These are phyloP conservation scores for Acropternis orthonyx DNA, from an alignment of 2,797 vertebrate genomes.

Conservation along the genomic window DNA sequence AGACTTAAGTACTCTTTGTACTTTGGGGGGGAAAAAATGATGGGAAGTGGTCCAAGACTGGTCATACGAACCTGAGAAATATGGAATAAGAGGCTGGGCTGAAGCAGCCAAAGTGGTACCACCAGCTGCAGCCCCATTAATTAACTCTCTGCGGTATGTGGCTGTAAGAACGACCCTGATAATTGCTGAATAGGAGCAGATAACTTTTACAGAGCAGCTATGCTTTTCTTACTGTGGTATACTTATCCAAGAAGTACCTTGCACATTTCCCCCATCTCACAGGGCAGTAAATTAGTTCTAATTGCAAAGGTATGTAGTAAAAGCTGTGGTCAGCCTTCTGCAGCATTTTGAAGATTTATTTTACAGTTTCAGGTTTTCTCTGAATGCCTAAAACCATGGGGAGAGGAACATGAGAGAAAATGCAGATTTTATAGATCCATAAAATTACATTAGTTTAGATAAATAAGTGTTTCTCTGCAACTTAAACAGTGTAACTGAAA, in stretches of 20 bases:
- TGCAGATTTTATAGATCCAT: conserved; percentile 72
- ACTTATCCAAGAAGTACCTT: conserved; percentile 78
- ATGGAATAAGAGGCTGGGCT: conserved; percentile 76
- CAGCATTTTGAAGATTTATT: conserved; percentile 76
- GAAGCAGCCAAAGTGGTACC: conserved; percentile 84
- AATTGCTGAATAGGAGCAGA: conserved; percentile 77
- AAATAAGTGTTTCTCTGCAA: conserved; percentile 48
- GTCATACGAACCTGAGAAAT: conserved; percentile 78
- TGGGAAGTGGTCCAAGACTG: conserved; percentile 80
- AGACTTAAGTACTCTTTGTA: conserved; percentile 79
- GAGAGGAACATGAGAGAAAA: conserved; percentile 64
- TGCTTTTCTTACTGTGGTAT: conserved; percentile 63
- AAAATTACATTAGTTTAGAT: conserved; percentile 63
- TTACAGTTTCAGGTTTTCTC: conserved; percentile 63
- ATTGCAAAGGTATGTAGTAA: conserved; percentile 76
- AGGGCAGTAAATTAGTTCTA: conserved; percentile 81
- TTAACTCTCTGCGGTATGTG: conserved; percentile 78
- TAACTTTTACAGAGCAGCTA: conserved; percentile 74
- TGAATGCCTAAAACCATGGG: conserved; percentile 41
- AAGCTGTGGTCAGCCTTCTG: conserved; percentile 69
- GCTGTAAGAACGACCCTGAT: conserved; percentile 79
- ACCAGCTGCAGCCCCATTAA: conserved; percentile 86
- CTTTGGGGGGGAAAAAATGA: conserved; percentile 68
- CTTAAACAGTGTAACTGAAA: conserved; percentile 44
- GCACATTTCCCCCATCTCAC: conserved; percentile 67